Percentiles rank a stretch among this genome's conserved stretches.
Conservation (phyloP, 2,113 vertebrate genomes). For the Cochlearius cochlearius region DNA sequence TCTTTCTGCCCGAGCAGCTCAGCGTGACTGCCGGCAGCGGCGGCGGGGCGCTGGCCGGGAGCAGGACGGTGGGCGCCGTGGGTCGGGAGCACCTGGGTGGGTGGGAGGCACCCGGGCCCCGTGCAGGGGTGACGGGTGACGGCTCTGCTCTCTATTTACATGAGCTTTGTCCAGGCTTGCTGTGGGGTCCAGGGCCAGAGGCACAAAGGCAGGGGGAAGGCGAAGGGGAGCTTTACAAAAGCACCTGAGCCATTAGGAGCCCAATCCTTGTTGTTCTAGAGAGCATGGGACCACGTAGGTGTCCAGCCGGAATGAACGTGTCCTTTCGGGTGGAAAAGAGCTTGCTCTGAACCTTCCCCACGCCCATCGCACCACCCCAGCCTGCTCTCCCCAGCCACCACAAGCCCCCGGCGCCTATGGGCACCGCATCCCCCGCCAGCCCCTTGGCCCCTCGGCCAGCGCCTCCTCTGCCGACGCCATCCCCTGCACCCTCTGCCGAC, state of each 20-base stretch:
- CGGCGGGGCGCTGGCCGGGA: not conserved
- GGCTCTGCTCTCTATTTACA: not conserved
- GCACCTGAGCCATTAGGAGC: not conserved
- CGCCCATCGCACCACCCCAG: not conserved
- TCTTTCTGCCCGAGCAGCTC: not conserved
- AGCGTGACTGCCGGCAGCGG: fast-evolving
- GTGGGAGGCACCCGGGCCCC: not conserved
- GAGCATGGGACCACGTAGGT: not conserved
- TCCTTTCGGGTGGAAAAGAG: not conserved
- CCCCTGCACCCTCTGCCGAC: fast-evolving
- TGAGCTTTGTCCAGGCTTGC: not conserved
- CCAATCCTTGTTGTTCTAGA: not conserved
- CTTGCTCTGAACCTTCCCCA: not conserved
- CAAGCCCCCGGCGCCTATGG: fast-evolving
- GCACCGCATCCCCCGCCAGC: not conserved
- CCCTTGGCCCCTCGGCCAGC: fast-evolving
- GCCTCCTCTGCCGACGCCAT: not conserved
- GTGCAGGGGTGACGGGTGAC: not conserved
- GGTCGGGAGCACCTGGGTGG: not conserved
- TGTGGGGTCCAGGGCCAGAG: not conserved
- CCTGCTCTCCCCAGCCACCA: not conserved
- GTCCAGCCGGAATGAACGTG: not conserved
- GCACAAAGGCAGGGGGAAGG: not conserved
- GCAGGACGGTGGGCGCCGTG: not conserved
- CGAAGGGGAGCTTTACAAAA: not conserved